A percentile compares a stretch with the other conserved stretches of the same genome.
phyloP scores from a whole-genome alignment of 1,140 invertebrate species.

The Nylanderia fulva region DNA sequence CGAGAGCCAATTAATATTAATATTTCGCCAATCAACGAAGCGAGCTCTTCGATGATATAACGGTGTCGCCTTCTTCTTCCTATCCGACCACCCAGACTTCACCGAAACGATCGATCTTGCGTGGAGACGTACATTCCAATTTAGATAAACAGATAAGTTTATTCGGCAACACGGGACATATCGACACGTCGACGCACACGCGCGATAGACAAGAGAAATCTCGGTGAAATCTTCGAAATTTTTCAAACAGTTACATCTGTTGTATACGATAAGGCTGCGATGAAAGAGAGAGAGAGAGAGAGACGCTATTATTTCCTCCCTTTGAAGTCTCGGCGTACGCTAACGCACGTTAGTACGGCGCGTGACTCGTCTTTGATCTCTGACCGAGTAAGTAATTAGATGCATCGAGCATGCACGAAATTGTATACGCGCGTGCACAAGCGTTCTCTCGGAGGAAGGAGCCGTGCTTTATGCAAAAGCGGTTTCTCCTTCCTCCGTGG shows the following conservation, averaged over 20 bases:
- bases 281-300: no score
- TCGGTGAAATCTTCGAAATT: background rate
- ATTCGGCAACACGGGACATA: background rate
- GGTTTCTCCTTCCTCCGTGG: background rate
- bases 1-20: constrained; percentile 49
- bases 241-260: background rate
- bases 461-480: constrained; percentile 1
- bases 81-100: constrained; percentile 30
- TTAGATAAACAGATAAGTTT: constrained; percentile 4
- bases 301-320: constrained; percentile 9
- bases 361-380: constrained; percentile 59
- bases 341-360: constrained; percentile 21
- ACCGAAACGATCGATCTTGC: background rate
- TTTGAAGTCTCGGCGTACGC: constrained; percentile 39
- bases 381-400: constrained; percentile 51
- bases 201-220: background rate
- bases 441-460: background rate
- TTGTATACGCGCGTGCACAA: constrained; percentile 12
- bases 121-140: background rate
- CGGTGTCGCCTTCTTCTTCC: background rate
- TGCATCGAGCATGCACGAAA: constrained; percentile 38
- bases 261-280: background rate
- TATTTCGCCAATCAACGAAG: constrained; percentile 18
- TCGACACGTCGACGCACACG: background rate
- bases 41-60: background rate